Percentiles rank a stretch among this genome's conserved stretches.
These are phyloP conservation scores for Cephus sareptanus DNA, from an alignment of 2,888 invertebrate species.

Conservation along the genomic window DNA sequence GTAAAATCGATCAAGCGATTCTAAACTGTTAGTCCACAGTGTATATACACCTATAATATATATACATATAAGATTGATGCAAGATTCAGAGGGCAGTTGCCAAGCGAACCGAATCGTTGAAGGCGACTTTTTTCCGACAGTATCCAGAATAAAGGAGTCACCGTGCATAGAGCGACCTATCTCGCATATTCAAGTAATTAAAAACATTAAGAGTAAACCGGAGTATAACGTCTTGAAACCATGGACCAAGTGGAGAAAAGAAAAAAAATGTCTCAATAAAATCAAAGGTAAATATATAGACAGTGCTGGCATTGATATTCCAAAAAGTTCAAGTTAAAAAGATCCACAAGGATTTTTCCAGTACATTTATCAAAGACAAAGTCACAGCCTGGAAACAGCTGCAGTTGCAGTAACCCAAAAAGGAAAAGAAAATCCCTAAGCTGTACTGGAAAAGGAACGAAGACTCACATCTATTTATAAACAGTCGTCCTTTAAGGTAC, in stretches of 20 bases:
- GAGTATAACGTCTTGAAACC: not conserved
- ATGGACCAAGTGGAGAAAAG: not conserved
- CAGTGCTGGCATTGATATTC: not conserved
- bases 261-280: not conserved
- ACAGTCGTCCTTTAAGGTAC: not conserved
- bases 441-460: not conserved
- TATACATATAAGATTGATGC: not conserved
- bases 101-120: not conserved
- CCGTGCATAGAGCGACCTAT: not conserved
- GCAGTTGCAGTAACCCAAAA: not conserved
- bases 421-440: not conserved
- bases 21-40: not conserved
- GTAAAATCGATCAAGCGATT: not conserved
- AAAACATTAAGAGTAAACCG: not conserved
- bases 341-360: not conserved
- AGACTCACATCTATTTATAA: not conserved
- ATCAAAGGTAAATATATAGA: not conserved
- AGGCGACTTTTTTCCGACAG: not conserved
- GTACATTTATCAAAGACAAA: not conserved
- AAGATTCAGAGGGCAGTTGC: not conserved
- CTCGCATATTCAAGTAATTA: not conserved
- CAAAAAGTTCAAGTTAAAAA: not conserved
- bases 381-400: not conserved
- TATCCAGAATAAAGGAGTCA: not conserved
- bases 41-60: not conserved